These are phyloP conservation scores for Acrobasis repandana DNA, from an alignment of 2,888 invertebrate genomes.

Conservation along the genomic window DNA sequence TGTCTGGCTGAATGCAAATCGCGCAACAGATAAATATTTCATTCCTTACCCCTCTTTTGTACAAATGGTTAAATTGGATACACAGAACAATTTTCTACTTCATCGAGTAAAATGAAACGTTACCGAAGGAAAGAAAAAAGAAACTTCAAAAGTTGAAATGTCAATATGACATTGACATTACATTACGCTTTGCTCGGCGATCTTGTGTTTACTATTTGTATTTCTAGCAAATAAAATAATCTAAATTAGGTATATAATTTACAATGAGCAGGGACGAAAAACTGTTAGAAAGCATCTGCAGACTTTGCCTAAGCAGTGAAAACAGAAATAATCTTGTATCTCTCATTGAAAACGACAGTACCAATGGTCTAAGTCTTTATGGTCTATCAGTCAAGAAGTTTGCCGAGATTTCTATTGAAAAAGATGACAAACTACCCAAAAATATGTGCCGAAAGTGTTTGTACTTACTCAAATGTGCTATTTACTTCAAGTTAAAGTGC, in stretches of 20 bases:
- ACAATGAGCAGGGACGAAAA: slow-evolving; percentile 51
- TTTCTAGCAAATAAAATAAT: slow-evolving; percentile 18
- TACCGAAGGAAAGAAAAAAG: neutral
- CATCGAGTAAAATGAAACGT: too few relatives aligned
- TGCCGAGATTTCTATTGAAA: slow-evolving; percentile 50
- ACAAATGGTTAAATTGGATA: too few relatives aligned
- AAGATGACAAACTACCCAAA: slow-evolving; percentile 54
- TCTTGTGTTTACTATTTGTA: slow-evolving; percentile 20
- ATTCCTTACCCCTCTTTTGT: too few relatives aligned
- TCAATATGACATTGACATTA: neutral
- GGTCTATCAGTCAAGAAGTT: slow-evolving; percentile 56
- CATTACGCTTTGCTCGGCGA: neutral
- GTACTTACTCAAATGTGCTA: slow-evolving; percentile 56
- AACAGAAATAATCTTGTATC: slow-evolving; percentile 51
- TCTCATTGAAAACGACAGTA: slow-evolving; percentile 50
- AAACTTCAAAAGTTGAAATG: neutral
- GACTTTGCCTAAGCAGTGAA: slow-evolving; percentile 57
- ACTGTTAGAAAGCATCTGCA: slow-evolving; percentile 58
- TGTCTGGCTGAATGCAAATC: too few relatives aligned
- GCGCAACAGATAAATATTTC: too few relatives aligned
- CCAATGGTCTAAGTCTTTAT: slow-evolving; percentile 54
- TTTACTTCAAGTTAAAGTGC: slow-evolving; percentile 61
- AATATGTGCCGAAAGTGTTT: slow-evolving; percentile 63
- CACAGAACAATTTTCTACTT: too few relatives aligned
- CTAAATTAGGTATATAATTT: neutral